Evolutionary conservation across 2,797 vertebrate species (phyloP), one percentile per base, ranked within the genome.

Genomic region (Oryzias sinensis): DNA sequence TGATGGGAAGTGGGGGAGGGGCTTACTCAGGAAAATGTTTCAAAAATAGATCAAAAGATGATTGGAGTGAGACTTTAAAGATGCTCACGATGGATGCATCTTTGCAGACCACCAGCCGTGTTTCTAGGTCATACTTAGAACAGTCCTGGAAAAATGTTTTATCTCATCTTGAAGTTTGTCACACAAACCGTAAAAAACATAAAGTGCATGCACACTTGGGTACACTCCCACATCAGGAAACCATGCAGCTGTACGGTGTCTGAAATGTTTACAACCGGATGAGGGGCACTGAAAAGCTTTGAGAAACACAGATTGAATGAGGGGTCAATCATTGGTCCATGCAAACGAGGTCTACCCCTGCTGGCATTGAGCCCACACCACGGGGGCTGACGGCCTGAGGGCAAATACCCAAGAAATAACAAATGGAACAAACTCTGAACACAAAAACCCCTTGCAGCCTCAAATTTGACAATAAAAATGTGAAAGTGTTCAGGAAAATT

Each of bases 231-330:
- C 61, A 68, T 67, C 67, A 74, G 64, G 64, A 76, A 66, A 45
- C 59, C 71, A 49, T 53, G 60, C 79, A 86, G 83, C 85, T 87
- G 82, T 63, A 73, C 64, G 70, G 80, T 80, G 81, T 86, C 72
- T 58, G 44, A 62, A 62, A 79, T 85, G 83, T 89, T 87, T 87
- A 86, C 66, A 83, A 65, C 80, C 82, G 80, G 82, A 86, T 84
- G 79, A 81, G 76, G 65, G 61, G 68, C 78, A 69, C 74, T 9
- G 55, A 59, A 51, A 70, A 43, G 57, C 66, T 69, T 62, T 48
- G 63, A 55, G 68, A 72, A 73, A 62, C 58, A 58, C 9, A 2
- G 9, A 37, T 37, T 3, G 9, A 68, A 68, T 56, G 54, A 71
- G 77, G 81, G 82, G 84, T 76, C 78, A 47, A 70, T 67, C 71